phyloP scores from a whole-genome alignment of 2,113 vertebrate genomes.

The Indri indri region DNA sequence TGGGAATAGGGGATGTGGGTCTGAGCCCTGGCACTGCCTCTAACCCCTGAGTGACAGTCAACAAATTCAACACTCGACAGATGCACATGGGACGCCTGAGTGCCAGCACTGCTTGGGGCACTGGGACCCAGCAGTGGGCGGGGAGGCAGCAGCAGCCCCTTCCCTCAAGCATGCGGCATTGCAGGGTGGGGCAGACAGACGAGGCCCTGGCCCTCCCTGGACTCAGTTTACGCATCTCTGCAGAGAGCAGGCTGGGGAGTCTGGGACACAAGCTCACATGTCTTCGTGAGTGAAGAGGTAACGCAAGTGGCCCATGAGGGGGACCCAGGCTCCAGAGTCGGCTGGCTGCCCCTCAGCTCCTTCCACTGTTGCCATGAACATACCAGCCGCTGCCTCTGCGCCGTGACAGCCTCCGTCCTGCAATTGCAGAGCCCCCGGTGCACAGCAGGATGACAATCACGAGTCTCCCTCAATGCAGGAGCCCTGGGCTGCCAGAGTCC shows the following conservation, averaged over 20 bases:
- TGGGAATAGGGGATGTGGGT: no score
- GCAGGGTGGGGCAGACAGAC: not conserved
- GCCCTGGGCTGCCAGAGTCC: not conserved
- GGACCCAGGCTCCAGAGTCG: not conserved
- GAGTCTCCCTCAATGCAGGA: not conserved
- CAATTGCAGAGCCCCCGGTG: accelerated
- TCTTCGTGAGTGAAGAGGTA: not conserved
- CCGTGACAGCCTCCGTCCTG: not conserved
- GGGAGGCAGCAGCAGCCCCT: not conserved
- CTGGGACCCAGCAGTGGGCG: not conserved
- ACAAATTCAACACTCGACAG: not conserved
- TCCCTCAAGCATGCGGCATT: not conserved
- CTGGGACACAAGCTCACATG: not conserved
- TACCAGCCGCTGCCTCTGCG: not conserved
- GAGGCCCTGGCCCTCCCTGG: not conserved
- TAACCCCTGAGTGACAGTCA: not conserved
- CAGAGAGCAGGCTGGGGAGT: not conserved
- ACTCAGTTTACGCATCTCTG: not conserved
- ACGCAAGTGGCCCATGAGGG: not conserved
- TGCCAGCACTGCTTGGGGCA: not conserved
- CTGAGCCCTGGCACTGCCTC: not conserved
- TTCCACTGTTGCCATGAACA: not conserved
- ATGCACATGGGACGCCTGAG: not conserved
- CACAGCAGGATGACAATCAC: accelerated
- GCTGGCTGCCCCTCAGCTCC: not conserved